Conservation (phyloP, 2,797 vertebrate genomes). For the Etheostoma nigrum region DNA sequence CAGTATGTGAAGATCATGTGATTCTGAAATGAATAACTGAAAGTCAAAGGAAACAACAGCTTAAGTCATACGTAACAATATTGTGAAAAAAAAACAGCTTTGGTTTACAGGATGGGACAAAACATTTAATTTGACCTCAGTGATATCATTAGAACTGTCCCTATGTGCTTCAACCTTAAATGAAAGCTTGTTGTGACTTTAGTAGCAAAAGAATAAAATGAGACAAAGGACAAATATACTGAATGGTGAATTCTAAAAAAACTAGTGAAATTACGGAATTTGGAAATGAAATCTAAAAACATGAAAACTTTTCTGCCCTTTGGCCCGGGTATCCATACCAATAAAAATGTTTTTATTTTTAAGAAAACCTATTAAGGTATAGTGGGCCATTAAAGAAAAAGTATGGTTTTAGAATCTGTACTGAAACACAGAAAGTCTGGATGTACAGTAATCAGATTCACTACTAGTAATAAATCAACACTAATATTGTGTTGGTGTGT, state of each 20-base stretch:
- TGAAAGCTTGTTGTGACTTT: neutral
- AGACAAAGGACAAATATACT: neutral
- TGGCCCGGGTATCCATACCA: neutral
- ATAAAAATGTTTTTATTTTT: neutral
- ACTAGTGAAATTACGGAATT: neutral
- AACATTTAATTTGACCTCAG: neutral
- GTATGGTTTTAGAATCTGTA: neutral
- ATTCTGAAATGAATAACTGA: neutral
- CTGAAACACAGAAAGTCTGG: neutral
- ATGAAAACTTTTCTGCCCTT: neutral
- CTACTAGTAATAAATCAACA: neutral
- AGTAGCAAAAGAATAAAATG: neutral
- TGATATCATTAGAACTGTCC: neutral
- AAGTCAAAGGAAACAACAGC: neutral
- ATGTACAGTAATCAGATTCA: neutral
- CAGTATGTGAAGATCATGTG: neutral
- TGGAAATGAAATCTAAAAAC: neutral
- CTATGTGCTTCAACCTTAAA: neutral
- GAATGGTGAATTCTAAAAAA: neutral
- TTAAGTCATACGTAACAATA: neutral
- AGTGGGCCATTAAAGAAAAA: neutral
- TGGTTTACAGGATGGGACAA: neutral
- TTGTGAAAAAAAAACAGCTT: neutral
- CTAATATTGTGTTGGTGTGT: neutral
- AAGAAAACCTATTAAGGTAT: neutral